Evolutionary conservation across 1,140 invertebrate species (phyloP).

Genomic region (Lordiphosa stackelbergi): DNA sequence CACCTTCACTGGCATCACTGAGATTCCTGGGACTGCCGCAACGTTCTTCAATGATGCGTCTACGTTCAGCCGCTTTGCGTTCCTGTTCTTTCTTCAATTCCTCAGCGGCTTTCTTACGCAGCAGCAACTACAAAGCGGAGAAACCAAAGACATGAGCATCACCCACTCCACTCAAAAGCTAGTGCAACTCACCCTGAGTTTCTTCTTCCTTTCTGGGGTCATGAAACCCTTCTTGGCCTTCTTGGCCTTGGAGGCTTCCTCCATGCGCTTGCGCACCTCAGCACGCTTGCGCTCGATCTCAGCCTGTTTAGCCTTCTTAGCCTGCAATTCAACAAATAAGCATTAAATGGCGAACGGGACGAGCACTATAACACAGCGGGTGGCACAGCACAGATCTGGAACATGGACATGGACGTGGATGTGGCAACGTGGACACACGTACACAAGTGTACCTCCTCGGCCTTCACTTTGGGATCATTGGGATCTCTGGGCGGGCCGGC

Average conservation of each 20-base stretch:
- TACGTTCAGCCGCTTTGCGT: conserved; percentile 97
- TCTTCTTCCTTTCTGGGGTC: conserved; percentile 99
- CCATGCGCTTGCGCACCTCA: conserved; percentile 96
- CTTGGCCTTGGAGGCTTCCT: conserved; percentile 95
- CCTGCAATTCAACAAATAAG: conserved; percentile 78
- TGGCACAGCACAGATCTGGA: conserved; percentile 10
- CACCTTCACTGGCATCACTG: conserved; percentile 95
- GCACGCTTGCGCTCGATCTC: conserved; percentile 96
- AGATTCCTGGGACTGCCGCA: conserved; percentile 93
- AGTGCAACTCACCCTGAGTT: conserved; percentile 89
- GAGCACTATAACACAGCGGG: conserved; percentile 1
- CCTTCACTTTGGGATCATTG: conserved; percentile 72
- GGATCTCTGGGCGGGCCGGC: conserved; percentile 70
- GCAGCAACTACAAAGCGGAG: conserved; percentile 85
- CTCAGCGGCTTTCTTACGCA: conserved; percentile 99
- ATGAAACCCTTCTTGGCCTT: conserved; percentile 99
- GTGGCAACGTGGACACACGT: conserved; percentile 55
- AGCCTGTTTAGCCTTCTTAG: conserved; percentile 95
- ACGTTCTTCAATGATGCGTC: conserved; percentile 96
- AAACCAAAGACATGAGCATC: background rate
- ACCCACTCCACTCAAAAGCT: background rate
- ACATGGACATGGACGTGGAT: conserved; percentile 6
- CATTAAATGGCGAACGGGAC: conserved; percentile 16
- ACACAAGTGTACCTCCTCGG: conserved; percentile 75
- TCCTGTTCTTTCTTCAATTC: conserved; percentile 99